Conservation (phyloP, 2,113 vertebrate species). For the Chaetura pelagica region DNA sequence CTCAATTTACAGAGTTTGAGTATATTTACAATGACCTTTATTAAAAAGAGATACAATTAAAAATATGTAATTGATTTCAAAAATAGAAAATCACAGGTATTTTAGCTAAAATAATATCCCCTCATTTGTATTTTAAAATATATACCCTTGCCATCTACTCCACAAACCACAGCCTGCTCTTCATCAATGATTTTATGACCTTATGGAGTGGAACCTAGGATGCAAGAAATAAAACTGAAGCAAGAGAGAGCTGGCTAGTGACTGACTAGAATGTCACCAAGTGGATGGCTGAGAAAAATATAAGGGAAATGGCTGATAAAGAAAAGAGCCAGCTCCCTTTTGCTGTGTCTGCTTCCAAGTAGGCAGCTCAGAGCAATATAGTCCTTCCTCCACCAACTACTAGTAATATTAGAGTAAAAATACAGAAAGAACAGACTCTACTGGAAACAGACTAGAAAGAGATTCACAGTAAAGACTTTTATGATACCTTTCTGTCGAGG, state of each 20-base stretch:
- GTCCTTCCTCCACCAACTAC: background rate
- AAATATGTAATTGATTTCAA: background rate
- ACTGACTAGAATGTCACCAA: background rate
- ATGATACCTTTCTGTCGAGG: conserved; percentile 84
- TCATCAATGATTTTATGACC: background rate
- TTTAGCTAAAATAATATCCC: background rate
- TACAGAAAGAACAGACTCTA: background rate
- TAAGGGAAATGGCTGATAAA: background rate
- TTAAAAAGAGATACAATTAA: background rate
- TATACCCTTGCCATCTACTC: background rate
- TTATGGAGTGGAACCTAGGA: background rate
- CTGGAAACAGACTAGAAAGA: background rate
- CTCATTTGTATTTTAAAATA: background rate
- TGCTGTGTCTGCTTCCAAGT: background rate
- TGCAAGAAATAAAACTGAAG: background rate
- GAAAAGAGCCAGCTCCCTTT: background rate
- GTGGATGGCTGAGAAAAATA: background rate
- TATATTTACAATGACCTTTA: background rate
- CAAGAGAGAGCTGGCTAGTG: background rate
- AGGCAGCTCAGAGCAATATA: background rate
- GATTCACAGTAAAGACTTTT: background rate
- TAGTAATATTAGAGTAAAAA: background rate
- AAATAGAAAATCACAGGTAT: background rate
- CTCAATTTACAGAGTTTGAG: background rate
- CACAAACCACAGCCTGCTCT: background rate